These are phyloP conservation scores for Andinoacara biseriatus DNA, from an alignment of 2,113 vertebrate species.

Conservation along the genomic window DNA sequence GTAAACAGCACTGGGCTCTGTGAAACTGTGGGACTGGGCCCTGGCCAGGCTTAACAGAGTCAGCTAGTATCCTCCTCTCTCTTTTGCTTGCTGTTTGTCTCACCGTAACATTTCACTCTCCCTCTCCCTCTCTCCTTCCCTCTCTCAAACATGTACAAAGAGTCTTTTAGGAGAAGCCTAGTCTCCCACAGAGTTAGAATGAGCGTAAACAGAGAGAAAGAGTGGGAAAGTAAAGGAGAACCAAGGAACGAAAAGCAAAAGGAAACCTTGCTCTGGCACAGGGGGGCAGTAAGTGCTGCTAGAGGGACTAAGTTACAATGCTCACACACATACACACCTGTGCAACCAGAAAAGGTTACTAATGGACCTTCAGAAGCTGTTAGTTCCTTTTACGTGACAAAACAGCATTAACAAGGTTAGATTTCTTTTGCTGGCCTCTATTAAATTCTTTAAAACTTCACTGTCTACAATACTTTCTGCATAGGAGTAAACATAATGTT, in stretches of 20 bases:
- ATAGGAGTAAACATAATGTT: neutral
- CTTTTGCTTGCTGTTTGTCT: slow-evolving; percentile 36
- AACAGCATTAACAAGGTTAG: slow-evolving; percentile 34
- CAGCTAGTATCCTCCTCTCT: slow-evolving; percentile 62
- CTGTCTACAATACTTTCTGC: neutral
- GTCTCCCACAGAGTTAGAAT: slow-evolving; percentile 70
- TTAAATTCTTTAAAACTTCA: neutral
- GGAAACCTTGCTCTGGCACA: slow-evolving; percentile 71
- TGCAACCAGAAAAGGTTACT: slow-evolving; percentile 53
- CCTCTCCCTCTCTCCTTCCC: slow-evolving; percentile 15
- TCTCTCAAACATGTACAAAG: slow-evolving; percentile 64
- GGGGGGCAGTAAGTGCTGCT: slow-evolving; percentile 59
- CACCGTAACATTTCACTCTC: slow-evolving; percentile 51
- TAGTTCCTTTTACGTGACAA: slow-evolving; percentile 46
- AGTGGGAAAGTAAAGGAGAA: slow-evolving; percentile 38
- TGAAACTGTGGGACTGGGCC: slow-evolving; percentile 49
- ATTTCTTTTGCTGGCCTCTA: slow-evolving; percentile 9
- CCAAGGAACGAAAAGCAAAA: slow-evolving; percentile 40
- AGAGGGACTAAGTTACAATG: slow-evolving; percentile 72
- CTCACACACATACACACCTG: slow-evolving; percentile 31
- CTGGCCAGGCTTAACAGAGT: slow-evolving; percentile 56
- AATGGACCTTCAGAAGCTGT: slow-evolving; percentile 67
- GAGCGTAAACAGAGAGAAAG: slow-evolving; percentile 45
- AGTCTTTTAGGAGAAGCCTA: slow-evolving; percentile 66
- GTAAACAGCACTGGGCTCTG: slow-evolving; percentile 54